Conservation (phyloP, 2,888 invertebrate genomes). For the Chymomyza procnemis region DNA sequence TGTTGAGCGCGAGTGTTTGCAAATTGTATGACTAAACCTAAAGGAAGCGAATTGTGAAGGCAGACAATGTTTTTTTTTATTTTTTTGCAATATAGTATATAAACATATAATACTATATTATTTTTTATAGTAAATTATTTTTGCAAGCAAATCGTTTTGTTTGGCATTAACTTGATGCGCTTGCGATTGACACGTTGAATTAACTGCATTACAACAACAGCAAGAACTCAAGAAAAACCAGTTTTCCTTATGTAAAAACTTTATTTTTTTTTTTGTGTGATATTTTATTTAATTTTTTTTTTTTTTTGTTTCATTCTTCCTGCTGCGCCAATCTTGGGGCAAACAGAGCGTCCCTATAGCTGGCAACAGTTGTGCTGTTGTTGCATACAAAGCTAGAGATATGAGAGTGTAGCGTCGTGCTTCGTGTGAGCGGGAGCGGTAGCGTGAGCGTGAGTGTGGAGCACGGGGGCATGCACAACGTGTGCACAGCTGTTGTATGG, state of each 20-base stretch:
- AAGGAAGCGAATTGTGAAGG: neutral
- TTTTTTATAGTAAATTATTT: too few relatives aligned
- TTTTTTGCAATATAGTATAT: too few relatives aligned
- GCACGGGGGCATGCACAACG: too few relatives aligned
- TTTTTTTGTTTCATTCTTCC: slow-evolving; percentile 21
- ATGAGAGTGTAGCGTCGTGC: neutral
- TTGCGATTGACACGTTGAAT: neutral
- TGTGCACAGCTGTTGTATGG: too few relatives aligned
- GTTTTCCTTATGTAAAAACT: slow-evolving; percentile 10
- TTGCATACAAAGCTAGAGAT: slow-evolving; percentile 10
- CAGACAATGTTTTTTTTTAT: too few relatives aligned
- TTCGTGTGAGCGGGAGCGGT: neutral
- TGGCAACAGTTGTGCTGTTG: slow-evolving; percentile 45
- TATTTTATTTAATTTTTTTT: neutral
- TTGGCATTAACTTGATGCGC: neutral
- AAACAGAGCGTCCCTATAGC: slow-evolving; percentile 9
- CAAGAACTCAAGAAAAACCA: slow-evolving; percentile 24
- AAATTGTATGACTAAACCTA: neutral
- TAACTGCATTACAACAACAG: neutral
- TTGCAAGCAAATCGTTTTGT: too few relatives aligned
- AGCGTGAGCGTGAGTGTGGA: neutral
- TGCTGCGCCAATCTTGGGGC: slow-evolving; percentile 22
- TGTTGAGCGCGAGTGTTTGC: too few relatives aligned
- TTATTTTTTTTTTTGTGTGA: too few relatives aligned
- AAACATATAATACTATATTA: too few relatives aligned